These are phyloP conservation scores for Lasius fuliginosus DNA, from an alignment of 2,888 invertebrate species.

Conservation along the genomic window DNA sequence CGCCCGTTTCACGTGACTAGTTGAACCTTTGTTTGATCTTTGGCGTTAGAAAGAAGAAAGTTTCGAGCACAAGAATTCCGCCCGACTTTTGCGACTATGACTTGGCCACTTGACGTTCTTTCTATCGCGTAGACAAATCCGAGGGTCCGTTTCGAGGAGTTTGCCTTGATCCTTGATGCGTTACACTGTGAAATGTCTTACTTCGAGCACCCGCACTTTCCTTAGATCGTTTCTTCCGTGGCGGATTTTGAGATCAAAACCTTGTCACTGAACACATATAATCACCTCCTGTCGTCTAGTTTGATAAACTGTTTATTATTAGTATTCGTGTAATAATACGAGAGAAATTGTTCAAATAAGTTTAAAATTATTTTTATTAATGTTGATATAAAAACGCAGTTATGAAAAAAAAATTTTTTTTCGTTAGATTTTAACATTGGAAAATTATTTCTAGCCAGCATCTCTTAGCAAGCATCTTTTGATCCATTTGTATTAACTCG, in stretches of 20 bases:
- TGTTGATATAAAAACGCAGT: not conserved
- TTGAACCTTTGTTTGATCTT: constrained; percentile 49
- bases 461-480: not conserved
- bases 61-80: not conserved
- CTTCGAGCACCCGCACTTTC: constrained; percentile 9
- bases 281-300: not conserved
- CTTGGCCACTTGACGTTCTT: constrained; percentile 43
- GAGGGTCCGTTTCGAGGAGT: constrained; percentile 9
- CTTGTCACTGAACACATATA: not conserved
- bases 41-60: constrained; percentile 21
- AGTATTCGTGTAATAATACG: constrained; percentile 1
- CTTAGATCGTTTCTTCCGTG: not conserved
- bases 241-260: not conserved
- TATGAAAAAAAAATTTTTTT: not conserved
- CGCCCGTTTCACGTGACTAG: constrained; percentile 16
- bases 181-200: not conserved
- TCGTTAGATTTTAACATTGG: not conserved
- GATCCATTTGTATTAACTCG: not conserved
- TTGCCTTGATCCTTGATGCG: not conserved
- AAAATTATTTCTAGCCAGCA: not conserved
- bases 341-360: not conserved
- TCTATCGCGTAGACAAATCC: constrained; percentile 39
- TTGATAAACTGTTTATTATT: not conserved
- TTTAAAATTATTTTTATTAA: not conserved
- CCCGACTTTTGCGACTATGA: constrained; percentile 5